These are phyloP conservation scores for Aelia acuminata DNA, from an alignment of 2,888 invertebrate species.

Conservation along the genomic window DNA sequence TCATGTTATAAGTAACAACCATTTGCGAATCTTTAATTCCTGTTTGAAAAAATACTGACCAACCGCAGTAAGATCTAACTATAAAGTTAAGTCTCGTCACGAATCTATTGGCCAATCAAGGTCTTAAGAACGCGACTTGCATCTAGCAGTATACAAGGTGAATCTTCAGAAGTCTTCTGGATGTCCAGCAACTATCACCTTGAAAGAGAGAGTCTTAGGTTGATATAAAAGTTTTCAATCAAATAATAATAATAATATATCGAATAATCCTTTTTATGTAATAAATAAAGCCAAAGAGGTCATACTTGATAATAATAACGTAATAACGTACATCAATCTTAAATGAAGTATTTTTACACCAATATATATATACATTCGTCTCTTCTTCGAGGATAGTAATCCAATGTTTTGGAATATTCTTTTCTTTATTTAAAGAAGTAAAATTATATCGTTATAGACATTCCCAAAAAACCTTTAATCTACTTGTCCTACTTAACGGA, in stretches of 20 bases:
- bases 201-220: background rate
- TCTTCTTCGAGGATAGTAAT: too few relatives aligned
- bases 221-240: background rate
- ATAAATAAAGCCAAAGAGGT: too few relatives aligned
- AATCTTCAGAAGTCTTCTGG: background rate
- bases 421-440: too few relatives aligned
- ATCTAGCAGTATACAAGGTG: background rate
- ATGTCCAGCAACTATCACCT: background rate
- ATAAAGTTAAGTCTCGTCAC: background rate
- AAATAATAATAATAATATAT: too few relatives aligned
- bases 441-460: too few relatives aligned
- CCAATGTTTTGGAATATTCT: too few relatives aligned
- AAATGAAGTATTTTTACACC: too few relatives aligned
- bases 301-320: too few relatives aligned
- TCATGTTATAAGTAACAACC: too few relatives aligned
- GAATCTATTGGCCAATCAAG: slow-evolving; percentile 12
- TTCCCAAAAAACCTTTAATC: background rate
- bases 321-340: too few relatives aligned
- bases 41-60: background rate
- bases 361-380: too few relatives aligned
- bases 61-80: background rate
- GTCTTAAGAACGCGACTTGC: background rate
- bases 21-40: background rate
- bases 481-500: background rate
- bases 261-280: too few relatives aligned